phyloP scores from a whole-genome alignment of 2,113 vertebrate genomes.

The Panthera uncia region DNA sequence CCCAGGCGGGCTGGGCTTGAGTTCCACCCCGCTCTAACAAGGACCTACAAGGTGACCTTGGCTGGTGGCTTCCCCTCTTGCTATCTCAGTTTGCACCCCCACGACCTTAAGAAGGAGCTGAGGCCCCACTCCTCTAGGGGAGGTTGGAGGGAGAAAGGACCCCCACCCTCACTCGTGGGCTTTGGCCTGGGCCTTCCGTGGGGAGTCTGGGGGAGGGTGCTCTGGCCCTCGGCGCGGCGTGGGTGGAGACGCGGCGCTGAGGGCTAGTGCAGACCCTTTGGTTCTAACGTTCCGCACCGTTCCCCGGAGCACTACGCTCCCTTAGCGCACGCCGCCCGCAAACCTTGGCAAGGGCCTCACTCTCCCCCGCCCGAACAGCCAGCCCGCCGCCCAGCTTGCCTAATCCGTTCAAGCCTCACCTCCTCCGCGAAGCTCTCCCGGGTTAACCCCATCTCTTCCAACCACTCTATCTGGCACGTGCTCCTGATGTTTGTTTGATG shows the following conservation, averaged over 20 bases:
- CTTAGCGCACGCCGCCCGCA: slow-evolving; percentile 7
- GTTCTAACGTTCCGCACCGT: not conserved
- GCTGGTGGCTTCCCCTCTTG: not conserved
- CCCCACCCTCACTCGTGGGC: not conserved
- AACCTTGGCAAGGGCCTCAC: slow-evolving; percentile 40
- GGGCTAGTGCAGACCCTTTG: not conserved
- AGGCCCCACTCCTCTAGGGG: not conserved
- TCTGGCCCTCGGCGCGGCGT: not conserved
- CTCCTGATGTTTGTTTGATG: not conserved
- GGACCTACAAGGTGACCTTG: slow-evolving; percentile 35
- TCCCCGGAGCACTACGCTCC: not conserved
- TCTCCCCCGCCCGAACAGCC: slow-evolving; percentile 52
- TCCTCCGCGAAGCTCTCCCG: slow-evolving; percentile 77
- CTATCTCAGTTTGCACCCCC: not conserved
- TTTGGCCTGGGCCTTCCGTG: not conserved
- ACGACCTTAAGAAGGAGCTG: not conserved
- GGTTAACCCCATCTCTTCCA: slow-evolving; percentile 68
- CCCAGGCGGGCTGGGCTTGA: rapidly evolving
- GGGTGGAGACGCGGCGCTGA: not conserved
- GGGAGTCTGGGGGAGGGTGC: not conserved
- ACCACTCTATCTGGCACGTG: not conserved
- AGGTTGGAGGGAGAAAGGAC: not conserved
- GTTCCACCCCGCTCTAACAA: not conserved
- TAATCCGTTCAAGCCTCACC: slow-evolving; percentile 67
- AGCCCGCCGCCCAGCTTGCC: slow-evolving; percentile 43